These are phyloP conservation scores for Aegithalos caudatus DNA, from an alignment of 2,113 vertebrate species.

Conservation along the genomic window DNA sequence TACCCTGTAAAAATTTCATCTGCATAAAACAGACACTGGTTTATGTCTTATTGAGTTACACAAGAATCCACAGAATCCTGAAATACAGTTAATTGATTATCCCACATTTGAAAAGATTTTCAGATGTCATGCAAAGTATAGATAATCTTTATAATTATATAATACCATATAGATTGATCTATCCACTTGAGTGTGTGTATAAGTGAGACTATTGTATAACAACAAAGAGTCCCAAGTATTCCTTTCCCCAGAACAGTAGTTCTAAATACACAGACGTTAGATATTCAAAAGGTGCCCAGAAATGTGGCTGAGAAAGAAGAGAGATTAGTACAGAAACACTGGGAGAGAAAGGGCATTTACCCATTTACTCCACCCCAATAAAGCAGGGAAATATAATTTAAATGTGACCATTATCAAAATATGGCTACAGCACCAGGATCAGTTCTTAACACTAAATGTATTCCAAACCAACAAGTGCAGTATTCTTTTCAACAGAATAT, in stretches of 20 bases:
- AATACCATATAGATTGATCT: not conserved
- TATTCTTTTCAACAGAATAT: not conserved
- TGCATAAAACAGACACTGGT: not conserved
- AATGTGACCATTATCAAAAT: not conserved
- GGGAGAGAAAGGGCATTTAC: not conserved
- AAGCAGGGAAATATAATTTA: not conserved
- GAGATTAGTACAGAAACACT: not conserved
- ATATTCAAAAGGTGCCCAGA: not conserved
- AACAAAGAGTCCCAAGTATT: not conserved
- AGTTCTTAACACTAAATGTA: fast-evolving
- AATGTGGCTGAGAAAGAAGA: not conserved
- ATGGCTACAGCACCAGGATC: not conserved
- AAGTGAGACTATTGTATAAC: not conserved
- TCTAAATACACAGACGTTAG: not conserved
- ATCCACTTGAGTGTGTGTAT: not conserved
- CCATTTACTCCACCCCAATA: not conserved
- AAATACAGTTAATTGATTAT: not conserved
- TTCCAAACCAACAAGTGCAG: not conserved
- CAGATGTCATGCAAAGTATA: not conserved
- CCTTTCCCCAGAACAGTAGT: not conserved
- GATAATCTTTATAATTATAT: not conserved
- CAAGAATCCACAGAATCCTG: not conserved
- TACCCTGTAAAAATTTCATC: not conserved
- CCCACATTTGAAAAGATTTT: not conserved
- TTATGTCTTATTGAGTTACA: not conserved